Evolutionary conservation across 1,140 invertebrate genomes (phyloP), one percentile per base, ranked within the genome.

Genomic region (Drosophila bipectinata): DNA sequence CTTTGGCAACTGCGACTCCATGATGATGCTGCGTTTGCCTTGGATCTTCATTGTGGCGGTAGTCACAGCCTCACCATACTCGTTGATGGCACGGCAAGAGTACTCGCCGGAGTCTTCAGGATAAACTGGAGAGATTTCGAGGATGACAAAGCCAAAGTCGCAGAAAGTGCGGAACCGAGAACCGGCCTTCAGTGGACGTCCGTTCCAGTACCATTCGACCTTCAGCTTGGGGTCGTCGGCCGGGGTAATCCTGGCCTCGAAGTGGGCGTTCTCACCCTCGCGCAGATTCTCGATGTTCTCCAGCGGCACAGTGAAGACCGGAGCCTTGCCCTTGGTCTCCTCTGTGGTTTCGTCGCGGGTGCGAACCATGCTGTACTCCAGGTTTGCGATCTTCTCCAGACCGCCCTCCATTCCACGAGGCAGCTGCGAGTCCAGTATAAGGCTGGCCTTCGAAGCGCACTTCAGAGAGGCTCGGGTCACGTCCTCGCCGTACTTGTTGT

Each of bases 151-250:
- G 47, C 98, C 98, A 93, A 98, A 98, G 92, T 98, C 97, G 90
- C 97, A 97, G 95, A 98, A 98, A 49, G 97, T 98, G 52, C 97
- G 95, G 93, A 98, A 98, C 73, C 98, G 94, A 12, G 97, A 97
- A 53, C 97, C 97, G 37, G 97, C 96, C 92, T 95, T 96, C 44
- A 98, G 92, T 24, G 97, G 95, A 92, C 97, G 97, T 55, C 97
- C 97, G 92, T 98, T 98, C 95, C 96, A 97, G 93, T 96, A 98
- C 97, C 97, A 98, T 93, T 98, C 97, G 26, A 99, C 96, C 93
- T 97, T 98, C 67, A 99, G 94, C 90, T 97, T 97, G 26, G 98
- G 97, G 94, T 99, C 98, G 91, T 98, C 97, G 9, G 97, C 96
- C 14, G 98, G 98, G 37, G 95, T 97, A 12, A 99, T 93, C 71